phyloP scores from a whole-genome alignment of 2,888 invertebrate genomes.

The Drosophila rellima region DNA sequence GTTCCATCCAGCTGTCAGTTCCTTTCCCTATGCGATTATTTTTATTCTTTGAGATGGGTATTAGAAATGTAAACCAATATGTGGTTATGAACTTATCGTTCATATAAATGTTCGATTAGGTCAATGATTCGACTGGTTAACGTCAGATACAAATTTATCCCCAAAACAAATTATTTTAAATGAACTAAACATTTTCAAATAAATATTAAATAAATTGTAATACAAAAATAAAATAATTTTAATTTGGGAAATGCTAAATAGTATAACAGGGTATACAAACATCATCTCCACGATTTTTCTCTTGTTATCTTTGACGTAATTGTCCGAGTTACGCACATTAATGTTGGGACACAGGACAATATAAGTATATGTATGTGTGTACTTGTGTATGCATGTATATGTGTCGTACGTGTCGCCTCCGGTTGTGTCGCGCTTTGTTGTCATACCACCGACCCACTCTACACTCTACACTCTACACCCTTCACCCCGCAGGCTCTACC shows the following conservation, averaged over 20 bases:
- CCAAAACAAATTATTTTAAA: too few relatives aligned
- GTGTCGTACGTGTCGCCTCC: constrained; percentile 15
- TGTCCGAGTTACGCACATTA: constrained; percentile 75
- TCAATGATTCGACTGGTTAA: background rate
- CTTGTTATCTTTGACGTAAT: constrained; percentile 54
- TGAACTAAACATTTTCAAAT: too few relatives aligned
- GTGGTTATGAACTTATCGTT: background rate
- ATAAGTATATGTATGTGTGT: background rate
- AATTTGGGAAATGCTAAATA: too few relatives aligned
- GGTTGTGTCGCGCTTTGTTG: constrained; percentile 44
- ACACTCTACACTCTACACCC: background rate
- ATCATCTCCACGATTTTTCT: background rate
- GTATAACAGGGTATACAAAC: background rate
- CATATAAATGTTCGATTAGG: background rate
- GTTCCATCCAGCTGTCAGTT: background rate
- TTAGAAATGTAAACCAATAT: background rate
- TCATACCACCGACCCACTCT: constrained; percentile 2
- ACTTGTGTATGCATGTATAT: constrained; percentile 3
- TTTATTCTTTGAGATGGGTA: background rate
- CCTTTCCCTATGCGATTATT: background rate
- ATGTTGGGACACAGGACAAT: constrained; percentile 35
- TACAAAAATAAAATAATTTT: too few relatives aligned
- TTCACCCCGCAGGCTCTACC: background rate
- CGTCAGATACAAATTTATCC: too few relatives aligned
- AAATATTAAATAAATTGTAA: too few relatives aligned